phyloP scores from a whole-genome alignment of 2,113 vertebrate species.

The Ahaetulla prasina region DNA sequence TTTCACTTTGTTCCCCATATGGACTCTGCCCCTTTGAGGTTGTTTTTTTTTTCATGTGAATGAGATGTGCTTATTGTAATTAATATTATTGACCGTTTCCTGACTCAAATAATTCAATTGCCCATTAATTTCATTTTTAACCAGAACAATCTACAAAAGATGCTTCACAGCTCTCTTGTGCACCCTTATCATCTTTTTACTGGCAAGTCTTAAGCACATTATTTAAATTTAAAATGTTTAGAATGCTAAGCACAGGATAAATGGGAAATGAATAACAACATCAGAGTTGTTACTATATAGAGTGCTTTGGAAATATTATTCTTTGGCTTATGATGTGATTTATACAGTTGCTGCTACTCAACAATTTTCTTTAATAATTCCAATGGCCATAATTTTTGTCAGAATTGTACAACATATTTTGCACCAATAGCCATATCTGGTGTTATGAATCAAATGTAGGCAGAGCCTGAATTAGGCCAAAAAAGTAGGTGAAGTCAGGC shows the following conservation, averaged over 20 bases:
- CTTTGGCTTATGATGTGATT: not conserved
- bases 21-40: slow-evolving; percentile 3
- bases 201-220: not conserved
- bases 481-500: not conserved
- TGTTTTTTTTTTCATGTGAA: slow-evolving; percentile 10
- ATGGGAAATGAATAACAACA: not conserved
- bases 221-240: not conserved
- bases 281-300: not conserved
- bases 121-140: not conserved
- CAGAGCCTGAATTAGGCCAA: not conserved
- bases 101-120: slow-evolving; percentile 11
- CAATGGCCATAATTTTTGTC: not conserved
- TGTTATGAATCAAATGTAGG: not conserved
- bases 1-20: not conserved
- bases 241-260: not conserved
- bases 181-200: not conserved
- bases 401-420: not conserved
- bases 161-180: not conserved
- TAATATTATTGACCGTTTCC: slow-evolving; percentile 12
- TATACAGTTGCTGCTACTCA: not conserved
- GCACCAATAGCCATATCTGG: not conserved
- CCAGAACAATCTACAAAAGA: not conserved
- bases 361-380: not conserved
- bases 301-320: not conserved
- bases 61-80: not conserved